Base-by-base conservation (phyloP, 2,888 invertebrate species). In the Cantharis flavilabris region DNA sequence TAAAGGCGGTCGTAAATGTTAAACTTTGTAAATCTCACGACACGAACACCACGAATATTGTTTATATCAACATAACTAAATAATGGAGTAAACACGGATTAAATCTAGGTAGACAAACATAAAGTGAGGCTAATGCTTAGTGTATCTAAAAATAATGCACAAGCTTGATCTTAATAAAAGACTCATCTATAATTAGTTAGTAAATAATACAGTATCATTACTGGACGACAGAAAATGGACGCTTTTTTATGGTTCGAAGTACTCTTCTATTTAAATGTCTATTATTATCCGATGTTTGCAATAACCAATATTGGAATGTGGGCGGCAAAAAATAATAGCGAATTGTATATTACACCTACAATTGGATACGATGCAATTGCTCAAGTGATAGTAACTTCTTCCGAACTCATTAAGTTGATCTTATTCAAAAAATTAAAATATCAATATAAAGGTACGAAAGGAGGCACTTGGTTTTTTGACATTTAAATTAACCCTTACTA, bases 271-370 rank as follows among this genome's bases (percentile, higher is more conserved):
- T 28, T 72, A 64, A 72, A 72, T 62, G 26, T 72, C 14, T 72
- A 72, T 72, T 72, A 63, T 72, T 72, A 62, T 62, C 72, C 72
- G 3, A 64, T 72, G 28, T 72, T 72, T 64, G 64, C 63, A 23
- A 64, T 64, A 62, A 64, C 63, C 30, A 72, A 72, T 30, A 64
- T 72, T 28, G 64, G 49, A n/a, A 72, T 72, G 72, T 62, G 23
- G 9, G 28, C 16, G 16, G 72, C 64, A 30, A 72, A 72, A 30
- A 30, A 11, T 16, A 26, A 28, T 28, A 63, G 62, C 62, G 30
- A 9, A 5, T 1, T 23, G 16, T 72, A n/a, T 64, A 1, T 7
- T 9, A 72, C 72, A n/a, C 72, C 72, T 7, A 26, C 28, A 16
- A 72, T 72, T 72, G 72, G 64, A 26, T 26, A 13, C 11, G 72